These are phyloP conservation scores for Epistrophella euchroma DNA, from an alignment of 2,888 invertebrate species.

Conservation along the genomic window DNA sequence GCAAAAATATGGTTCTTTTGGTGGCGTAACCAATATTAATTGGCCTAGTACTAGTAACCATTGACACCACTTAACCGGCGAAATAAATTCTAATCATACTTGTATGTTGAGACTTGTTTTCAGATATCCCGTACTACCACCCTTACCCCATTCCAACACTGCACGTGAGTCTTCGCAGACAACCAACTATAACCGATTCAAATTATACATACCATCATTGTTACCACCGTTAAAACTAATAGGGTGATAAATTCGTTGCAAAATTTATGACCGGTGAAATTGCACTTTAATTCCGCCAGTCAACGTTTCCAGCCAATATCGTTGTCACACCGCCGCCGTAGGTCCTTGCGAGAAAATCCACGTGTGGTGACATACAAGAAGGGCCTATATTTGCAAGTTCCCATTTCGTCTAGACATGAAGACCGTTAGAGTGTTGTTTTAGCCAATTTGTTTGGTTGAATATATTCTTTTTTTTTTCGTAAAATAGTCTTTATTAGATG, in stretches of 20 bases:
- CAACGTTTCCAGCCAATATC: conserved; percentile 30
- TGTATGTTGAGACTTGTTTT: conserved; percentile 4
- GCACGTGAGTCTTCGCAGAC: conserved; percentile 8
- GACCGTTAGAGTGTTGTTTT: conserved; percentile 52
- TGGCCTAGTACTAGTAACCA: conserved; percentile 55
- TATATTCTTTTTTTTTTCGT: conserved; percentile 49
- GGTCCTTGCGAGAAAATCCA: conserved; percentile 44
- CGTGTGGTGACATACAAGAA: conserved; percentile 45
- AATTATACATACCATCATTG: conserved; percentile 58
- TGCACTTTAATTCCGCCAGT: conserved; percentile 71
- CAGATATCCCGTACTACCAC: neutral
- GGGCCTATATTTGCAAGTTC: neutral
- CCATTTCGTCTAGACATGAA: conserved; percentile 68
- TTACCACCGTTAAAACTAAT: conserved; percentile 74
- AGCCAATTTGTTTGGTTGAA: conserved; percentile 62
- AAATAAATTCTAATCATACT: conserved; percentile 54
- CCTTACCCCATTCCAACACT: neutral
- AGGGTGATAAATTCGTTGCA: conserved; percentile 72
- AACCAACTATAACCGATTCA: conserved; percentile 53
- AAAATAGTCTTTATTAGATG: conserved; percentile 1
- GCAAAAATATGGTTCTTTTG: neutral
- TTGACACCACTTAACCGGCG: conserved; percentile 58
- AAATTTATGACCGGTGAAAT: conserved; percentile 75
- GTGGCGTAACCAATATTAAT: conserved; percentile 34
- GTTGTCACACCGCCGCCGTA: too few species aligned